Evolutionary conservation across 2,797 vertebrate species (phyloP).

Genomic region (Pyrocephalus nanus): DNA sequence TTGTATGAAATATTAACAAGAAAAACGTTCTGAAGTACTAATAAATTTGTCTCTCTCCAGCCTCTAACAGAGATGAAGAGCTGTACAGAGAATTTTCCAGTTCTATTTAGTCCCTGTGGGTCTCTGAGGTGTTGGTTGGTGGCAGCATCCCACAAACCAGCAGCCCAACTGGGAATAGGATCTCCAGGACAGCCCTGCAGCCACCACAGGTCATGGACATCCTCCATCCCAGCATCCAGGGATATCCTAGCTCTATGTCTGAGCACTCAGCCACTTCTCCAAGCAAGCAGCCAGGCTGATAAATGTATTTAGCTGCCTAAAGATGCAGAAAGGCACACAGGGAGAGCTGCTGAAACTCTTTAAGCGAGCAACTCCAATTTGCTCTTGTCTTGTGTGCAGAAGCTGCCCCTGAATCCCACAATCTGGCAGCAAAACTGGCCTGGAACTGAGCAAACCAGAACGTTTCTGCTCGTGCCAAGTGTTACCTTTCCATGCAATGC

Average conservation of each 20-base stretch:
- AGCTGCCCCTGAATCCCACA: fast-evolving
- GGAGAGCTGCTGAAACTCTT: neutral
- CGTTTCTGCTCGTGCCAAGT: neutral
- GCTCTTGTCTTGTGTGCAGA: fast-evolving
- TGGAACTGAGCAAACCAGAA: fast-evolving
- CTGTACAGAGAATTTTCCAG: neutral
- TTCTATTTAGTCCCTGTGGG: neutral
- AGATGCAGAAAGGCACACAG: neutral
- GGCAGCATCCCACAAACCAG: neutral
- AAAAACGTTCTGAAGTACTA: slow-evolving; percentile 5
- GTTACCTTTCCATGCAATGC: neutral
- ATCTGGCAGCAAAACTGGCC: neutral
- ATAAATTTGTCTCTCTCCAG: neutral
- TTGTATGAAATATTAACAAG: slow-evolving; percentile 24
- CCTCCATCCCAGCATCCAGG: neutral
- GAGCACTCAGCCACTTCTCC: neutral
- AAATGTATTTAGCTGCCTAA: neutral
- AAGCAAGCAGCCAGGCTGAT: neutral
- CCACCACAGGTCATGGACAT: fast-evolving
- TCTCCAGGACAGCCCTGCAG: neutral
- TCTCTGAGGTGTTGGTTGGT: fast-evolving
- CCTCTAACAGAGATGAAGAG: neutral
- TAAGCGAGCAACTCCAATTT: neutral
- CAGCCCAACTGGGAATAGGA: fast-evolving
- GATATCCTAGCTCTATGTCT: neutral